A percentile compares a stretch with the other conserved stretches of the same genome.
These are phyloP conservation scores for Polydrusus pterygomalis DNA, from an alignment of 2,888 invertebrate species.

Conservation along the genomic window DNA sequence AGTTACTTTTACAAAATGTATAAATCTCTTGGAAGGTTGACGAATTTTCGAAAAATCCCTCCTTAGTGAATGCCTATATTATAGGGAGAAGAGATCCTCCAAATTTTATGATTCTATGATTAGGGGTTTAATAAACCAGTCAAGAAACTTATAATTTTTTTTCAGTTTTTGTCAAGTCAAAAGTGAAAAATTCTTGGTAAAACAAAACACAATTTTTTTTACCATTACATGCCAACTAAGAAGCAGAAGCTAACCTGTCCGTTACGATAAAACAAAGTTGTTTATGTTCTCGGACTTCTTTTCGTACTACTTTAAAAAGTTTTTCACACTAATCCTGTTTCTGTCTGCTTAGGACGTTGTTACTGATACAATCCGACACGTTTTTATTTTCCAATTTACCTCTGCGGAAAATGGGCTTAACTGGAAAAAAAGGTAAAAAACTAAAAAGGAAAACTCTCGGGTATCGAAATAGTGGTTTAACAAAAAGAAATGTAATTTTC, in stretches of 20 bases:
- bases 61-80: too few relatives aligned
- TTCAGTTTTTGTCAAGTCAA: too few relatives aligned
- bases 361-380: neutral
- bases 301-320: neutral
- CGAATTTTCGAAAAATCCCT: too few relatives aligned
- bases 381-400: slow-evolving; percentile 5
- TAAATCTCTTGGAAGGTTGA: too few relatives aligned
- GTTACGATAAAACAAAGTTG: neutral
- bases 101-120: too few relatives aligned
- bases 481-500: neutral
- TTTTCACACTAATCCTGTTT: neutral
- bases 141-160: too few relatives aligned
- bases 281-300: neutral
- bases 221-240: too few relatives aligned
- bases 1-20: too few relatives aligned
- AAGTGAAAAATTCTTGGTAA: too few relatives aligned
- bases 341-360: neutral
- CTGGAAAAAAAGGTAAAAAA: neutral
- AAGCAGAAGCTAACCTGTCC: neutral
- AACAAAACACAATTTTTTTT: too few relatives aligned
- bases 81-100: too few relatives aligned
- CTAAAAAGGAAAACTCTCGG: neutral
- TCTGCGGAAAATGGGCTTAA: neutral
- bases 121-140: too few relatives aligned
- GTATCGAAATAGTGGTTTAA: neutral